phyloP scores from a whole-genome alignment of 2,888 invertebrate genomes.

The Chesias legatella region DNA sequence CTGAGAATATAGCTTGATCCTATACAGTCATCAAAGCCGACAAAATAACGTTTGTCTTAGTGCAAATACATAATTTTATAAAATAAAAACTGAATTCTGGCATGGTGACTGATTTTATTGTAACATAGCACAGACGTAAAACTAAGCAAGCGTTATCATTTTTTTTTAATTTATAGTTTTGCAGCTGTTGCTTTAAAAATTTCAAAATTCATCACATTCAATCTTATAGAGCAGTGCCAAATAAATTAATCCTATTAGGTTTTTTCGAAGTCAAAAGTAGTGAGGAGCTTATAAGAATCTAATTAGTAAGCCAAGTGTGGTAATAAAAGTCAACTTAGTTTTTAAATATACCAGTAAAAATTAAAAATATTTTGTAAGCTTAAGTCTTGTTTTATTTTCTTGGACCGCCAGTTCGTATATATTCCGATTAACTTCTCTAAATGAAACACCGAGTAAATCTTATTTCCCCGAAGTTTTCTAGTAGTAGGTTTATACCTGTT shows the following conservation, averaged over 20 bases:
- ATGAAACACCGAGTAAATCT: constrained; percentile 24
- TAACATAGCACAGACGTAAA: too few relatives aligned
- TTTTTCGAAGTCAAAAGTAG: constrained; percentile 33
- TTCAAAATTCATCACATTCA: too few relatives aligned
- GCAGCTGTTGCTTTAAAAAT: too few relatives aligned
- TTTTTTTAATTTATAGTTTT: too few relatives aligned
- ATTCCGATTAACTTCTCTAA: constrained; percentile 58
- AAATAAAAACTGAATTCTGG: too few relatives aligned
- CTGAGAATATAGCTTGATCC: too few relatives aligned
- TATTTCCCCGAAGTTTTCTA: constrained; percentile 35
- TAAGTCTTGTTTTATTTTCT: constrained; percentile 48
- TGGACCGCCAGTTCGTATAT: constrained; percentile 57
- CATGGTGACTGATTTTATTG: too few relatives aligned
- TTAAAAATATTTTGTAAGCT: constrained; percentile 45
- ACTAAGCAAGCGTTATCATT: too few relatives aligned
- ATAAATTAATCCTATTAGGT: constrained; percentile 18
- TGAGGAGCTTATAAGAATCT: constrained; percentile 51
- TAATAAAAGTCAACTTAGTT: constrained; percentile 67
- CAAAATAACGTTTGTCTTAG: too few relatives aligned
- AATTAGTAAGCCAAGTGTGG: constrained; percentile 48
- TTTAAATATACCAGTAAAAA: constrained; percentile 62
- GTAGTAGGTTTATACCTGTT: background rate
- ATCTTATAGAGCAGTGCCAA: too few relatives aligned
- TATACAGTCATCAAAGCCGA: too few relatives aligned
- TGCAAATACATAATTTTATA: too few relatives aligned